Conservation (phyloP, 2,113 vertebrate species). For the Trichomycterus rosablanca region DNA sequence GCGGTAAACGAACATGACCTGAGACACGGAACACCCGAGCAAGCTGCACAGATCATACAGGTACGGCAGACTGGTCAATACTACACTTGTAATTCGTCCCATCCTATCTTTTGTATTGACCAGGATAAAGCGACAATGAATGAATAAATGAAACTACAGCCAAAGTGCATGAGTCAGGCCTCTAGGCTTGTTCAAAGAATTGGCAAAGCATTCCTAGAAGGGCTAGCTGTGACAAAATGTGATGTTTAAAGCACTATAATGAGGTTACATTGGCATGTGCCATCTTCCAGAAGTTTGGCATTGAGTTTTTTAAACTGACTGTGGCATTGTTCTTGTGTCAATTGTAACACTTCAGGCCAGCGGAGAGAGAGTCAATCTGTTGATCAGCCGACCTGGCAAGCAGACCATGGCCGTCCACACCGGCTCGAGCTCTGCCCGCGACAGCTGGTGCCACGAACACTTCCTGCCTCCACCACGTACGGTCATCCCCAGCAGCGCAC, state of each 20-base stretch:
- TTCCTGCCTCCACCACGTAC: slow-evolving; percentile 80
- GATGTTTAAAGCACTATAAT: no score
- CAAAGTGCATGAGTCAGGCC: no score
- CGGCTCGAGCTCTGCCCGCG: slow-evolving; percentile 73
- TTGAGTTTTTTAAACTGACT: no score
- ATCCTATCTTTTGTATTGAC: background rate
- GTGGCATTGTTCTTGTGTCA: slow-evolving; percentile 5
- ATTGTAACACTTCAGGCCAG: slow-evolving; percentile 75
- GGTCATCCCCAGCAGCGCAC: slow-evolving; percentile 69
- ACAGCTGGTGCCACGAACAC: slow-evolving; percentile 76
- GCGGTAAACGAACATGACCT: slow-evolving; percentile 93
- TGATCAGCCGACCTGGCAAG: slow-evolving; percentile 81
- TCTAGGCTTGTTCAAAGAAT: no score
- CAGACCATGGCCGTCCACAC: slow-evolving; percentile 68
- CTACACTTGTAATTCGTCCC: no score
- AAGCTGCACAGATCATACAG: slow-evolving; percentile 96
- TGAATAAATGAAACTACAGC: no score
- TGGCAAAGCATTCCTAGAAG: no score
- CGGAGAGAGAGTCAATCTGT: slow-evolving; percentile 86
- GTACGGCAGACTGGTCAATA: slow-evolving; percentile 53
- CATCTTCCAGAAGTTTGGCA: no score
- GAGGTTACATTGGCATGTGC: no score
- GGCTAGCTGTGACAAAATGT: no score
- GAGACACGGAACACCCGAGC: slow-evolving; percentile 89
- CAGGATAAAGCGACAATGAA: no score